Percentiles rank a stretch among this genome's conserved stretches.
phyloP scores from a whole-genome alignment of 2,888 invertebrate species.

The Gibbula magus region DNA sequence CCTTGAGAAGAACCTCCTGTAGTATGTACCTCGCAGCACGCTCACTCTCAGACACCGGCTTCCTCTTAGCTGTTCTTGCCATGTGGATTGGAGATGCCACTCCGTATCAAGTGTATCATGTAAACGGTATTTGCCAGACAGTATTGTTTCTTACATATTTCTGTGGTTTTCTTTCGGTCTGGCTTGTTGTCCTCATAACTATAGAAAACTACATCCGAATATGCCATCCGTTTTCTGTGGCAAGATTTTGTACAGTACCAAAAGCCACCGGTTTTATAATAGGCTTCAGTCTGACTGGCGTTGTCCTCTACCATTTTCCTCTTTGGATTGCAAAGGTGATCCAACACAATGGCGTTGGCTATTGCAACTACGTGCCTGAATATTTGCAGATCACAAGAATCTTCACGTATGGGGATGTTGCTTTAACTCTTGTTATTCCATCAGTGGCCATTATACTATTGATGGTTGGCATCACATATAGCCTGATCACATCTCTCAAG shows the following conservation, averaged over 20 bases:
- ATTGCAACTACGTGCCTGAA: neutral
- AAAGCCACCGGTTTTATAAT: slow-evolving; percentile 33
- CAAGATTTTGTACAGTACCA: slow-evolving; percentile 37
- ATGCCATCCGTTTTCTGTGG: slow-evolving; percentile 46
- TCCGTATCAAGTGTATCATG: slow-evolving; percentile 43
- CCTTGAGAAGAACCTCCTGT: slow-evolving; percentile 83
- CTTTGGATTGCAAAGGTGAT: slow-evolving; percentile 46
- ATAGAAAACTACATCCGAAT: slow-evolving; percentile 54
- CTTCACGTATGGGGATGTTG: slow-evolving; percentile 44
- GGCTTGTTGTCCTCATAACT: slow-evolving; percentile 55
- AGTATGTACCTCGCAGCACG: slow-evolving; percentile 86
- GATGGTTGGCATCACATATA: slow-evolving; percentile 42
- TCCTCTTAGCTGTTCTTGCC: slow-evolving; percentile 81
- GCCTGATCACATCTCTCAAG: slow-evolving; percentile 38
- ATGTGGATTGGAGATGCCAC: slow-evolving; percentile 50
- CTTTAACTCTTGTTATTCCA: slow-evolving; percentile 49
- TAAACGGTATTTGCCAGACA: slow-evolving; percentile 82
- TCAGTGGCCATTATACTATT: slow-evolving; percentile 46
- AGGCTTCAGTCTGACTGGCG: slow-evolving; percentile 32
- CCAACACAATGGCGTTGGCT: neutral
- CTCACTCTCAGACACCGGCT: slow-evolving; percentile 86
- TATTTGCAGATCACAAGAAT: slow-evolving; percentile 16
- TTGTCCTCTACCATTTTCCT: slow-evolving; percentile 44
- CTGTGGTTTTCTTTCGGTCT: slow-evolving; percentile 60
- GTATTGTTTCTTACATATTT: slow-evolving; percentile 82